Conservation (phyloP, 2,797 vertebrate genomes). For the Squalus acanthias region DNA sequence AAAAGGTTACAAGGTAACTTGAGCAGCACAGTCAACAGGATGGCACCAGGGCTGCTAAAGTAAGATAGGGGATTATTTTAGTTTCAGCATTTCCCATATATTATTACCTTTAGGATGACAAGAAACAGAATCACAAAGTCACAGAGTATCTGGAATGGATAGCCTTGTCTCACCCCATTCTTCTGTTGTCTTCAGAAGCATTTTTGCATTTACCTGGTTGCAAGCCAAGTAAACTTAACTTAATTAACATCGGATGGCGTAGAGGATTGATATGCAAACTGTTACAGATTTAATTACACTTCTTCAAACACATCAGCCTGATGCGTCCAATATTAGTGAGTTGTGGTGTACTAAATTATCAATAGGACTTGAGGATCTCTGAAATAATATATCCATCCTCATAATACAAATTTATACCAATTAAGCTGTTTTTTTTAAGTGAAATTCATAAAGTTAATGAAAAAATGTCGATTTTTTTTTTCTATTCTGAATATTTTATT, state of each 20-base stretch:
- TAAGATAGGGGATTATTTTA: not conserved
- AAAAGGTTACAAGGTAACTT: conserved; percentile 42
- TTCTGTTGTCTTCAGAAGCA: not conserved
- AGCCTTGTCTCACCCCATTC: not conserved
- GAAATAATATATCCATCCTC: not conserved
- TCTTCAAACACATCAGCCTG: not conserved
- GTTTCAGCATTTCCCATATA: not conserved
- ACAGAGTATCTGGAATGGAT: not conserved
- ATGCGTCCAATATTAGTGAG: not conserved
- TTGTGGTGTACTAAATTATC: not conserved
- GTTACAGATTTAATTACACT: not conserved
- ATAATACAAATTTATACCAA: not conserved
- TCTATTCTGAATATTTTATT: not conserved
- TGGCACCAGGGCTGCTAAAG: conserved; percentile 16
- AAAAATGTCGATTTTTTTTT: not conserved
- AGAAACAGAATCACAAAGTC: not conserved
- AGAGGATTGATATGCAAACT: not conserved
- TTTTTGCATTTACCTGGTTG: not conserved
- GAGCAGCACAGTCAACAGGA: conserved; percentile 37
- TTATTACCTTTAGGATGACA: not conserved
- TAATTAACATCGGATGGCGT: not conserved
- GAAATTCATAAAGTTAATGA: not conserved
- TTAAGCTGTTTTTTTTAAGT: not conserved
- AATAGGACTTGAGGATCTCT: not conserved
- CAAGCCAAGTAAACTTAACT: not conserved